Evolutionary conservation across 64 coral and sea anemone genomes (phyloP).

Genomic region (Pocillopora damicornis): DNA sequence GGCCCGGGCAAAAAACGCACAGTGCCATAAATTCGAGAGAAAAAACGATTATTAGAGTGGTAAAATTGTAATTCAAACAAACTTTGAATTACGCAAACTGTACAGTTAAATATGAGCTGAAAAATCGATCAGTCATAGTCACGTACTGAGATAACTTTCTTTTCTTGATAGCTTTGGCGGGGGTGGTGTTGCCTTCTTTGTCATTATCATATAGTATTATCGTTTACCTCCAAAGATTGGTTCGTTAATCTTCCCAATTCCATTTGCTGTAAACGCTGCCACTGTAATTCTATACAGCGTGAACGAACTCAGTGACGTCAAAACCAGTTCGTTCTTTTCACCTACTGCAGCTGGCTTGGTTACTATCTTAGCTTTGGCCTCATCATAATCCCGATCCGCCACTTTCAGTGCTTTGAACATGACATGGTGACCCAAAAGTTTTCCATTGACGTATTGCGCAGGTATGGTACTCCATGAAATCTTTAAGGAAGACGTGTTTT

Average conservation of each 20-base stretch:
- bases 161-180: too few species aligned
- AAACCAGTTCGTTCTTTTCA: not conserved
- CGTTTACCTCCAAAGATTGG: not conserved
- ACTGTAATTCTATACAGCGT: constrained; percentile 25
- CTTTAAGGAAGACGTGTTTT: not conserved
- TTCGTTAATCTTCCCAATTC: not conserved
- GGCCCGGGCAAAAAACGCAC: too few species aligned
- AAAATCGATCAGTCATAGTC: too few species aligned
- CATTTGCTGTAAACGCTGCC: not conserved
- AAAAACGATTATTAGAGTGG: too few species aligned
- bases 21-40: too few species aligned
- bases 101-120: too few species aligned
- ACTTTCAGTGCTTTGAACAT: not conserved
- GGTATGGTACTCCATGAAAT: constrained; percentile 28
- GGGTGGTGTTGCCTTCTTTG: too few species aligned
- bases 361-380: not conserved
- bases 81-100: too few species aligned
- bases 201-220: not conserved
- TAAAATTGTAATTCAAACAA: too few species aligned
- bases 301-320: not conserved
- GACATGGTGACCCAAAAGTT: constrained; percentile 19
- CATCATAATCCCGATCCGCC: not conserved
- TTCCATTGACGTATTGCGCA: not conserved
- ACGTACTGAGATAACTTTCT: too few species aligned
- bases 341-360: not conserved